Base-by-base conservation (phyloP, 1,140 invertebrate genomes). In the Eriosoma lanigerum region DNA sequence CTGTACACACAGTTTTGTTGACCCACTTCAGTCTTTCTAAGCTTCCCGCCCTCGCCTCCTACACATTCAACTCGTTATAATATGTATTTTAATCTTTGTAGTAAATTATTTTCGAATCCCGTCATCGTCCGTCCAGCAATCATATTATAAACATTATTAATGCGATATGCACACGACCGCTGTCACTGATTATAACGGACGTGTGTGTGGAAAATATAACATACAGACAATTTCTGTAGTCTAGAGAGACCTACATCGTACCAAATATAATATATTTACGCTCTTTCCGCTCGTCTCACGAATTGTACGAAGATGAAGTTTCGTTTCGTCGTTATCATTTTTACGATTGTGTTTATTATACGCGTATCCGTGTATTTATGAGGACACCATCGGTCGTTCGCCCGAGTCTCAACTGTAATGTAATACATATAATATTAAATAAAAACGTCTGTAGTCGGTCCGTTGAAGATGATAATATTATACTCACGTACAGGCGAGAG, bases 291-390 rank as follows among this genome's bases (percentile, higher is more conserved):
- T 38, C 24, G 58, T 60, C 24, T 38, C 8, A 8, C 32, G 3
- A 38, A 38, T 38, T 8, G 32, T 38, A 38, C 32, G 32, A 38
- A 38, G 32, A 38, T 8, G 32, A 4, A 4, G 3, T 38, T 38
- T 60, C 21, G 56, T 60, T 60, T 60, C 56, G 24, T 21, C 56
- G 56, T 24, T 60, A 17, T 60, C 26, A 26, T 29, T 60, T 38
- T 60, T 29, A 29, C 58, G 58, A 60, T 60, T 60, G 58, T 60
- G 58, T 60, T 60, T 60, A 38, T 60, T 26, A 19, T 13, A 12
- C 32, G 32, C 32, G 32, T 8, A 8, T 38, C 2, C n/a, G 54
- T 24, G n/a, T n/a, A 50, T 17, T 26, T 58, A 24, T 15, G 13
- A 24, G 24, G 58, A 60, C 24, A 17, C 58, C 24, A 15, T 29